Conservation (phyloP, 2,888 invertebrate species). For the Lobophora halterata region DNA sequence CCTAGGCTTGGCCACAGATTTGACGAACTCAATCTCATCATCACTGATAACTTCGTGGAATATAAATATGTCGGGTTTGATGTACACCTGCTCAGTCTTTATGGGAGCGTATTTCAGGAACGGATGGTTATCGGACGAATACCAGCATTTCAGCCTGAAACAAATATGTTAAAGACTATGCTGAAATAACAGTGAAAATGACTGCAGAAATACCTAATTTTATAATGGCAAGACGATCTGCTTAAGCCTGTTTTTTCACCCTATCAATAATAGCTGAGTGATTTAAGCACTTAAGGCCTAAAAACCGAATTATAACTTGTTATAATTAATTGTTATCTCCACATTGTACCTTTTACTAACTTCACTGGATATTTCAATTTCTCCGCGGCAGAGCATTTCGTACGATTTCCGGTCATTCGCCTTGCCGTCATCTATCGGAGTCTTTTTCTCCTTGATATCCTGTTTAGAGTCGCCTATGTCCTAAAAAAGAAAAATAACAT, state of each 20-base stretch:
- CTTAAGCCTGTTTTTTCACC: too few relatives aligned
- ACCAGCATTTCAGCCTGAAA: slow-evolving; percentile 85
- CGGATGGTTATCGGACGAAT: slow-evolving; percentile 85
- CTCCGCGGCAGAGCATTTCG: slow-evolving; percentile 90
- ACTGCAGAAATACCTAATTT: too few relatives aligned
- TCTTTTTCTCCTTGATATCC: too few relatives aligned
- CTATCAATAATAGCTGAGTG: too few relatives aligned
- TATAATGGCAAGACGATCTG: too few relatives aligned
- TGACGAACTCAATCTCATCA: slow-evolving; percentile 91
- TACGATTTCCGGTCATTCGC: slow-evolving; percentile 83
- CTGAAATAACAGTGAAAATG: too few relatives aligned
- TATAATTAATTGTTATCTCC: too few relatives aligned
- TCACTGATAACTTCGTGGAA: slow-evolving; percentile 95
- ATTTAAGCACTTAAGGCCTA: too few relatives aligned
- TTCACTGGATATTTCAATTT: slow-evolving; percentile 73
- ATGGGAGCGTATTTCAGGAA: slow-evolving; percentile 89
- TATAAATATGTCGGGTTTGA: slow-evolving; percentile 90
- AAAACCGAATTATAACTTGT: too few relatives aligned
- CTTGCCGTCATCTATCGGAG: slow-evolving; percentile 12
- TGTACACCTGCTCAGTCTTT: slow-evolving; percentile 90
- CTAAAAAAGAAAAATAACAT: slow-evolving; percentile 35
- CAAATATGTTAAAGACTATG: too few relatives aligned
- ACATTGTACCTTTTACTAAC: slow-evolving; percentile 59
- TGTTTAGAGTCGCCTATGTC: slow-evolving; percentile 49
- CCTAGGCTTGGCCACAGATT: slow-evolving; percentile 92